Evolutionary conservation across 2,113 vertebrate species (phyloP).

Genomic region (Apteryx mantelli): DNA sequence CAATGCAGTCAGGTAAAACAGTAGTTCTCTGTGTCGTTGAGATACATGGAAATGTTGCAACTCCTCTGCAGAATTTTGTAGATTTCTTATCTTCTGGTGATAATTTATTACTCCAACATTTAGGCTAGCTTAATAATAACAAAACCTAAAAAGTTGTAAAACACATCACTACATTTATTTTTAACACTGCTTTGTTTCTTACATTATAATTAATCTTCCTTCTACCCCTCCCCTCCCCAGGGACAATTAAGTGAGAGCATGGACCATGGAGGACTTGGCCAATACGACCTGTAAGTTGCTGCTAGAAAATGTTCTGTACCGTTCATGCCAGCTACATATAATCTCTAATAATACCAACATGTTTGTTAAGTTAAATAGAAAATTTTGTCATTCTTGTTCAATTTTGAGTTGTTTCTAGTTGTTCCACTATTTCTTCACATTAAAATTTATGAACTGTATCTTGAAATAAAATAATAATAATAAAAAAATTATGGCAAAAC

Average conservation of each 20-base stretch:
- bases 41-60: background rate
- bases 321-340: background rate
- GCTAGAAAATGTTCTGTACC: constrained; percentile 44
- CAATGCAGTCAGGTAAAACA: background rate
- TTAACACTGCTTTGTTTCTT: background rate
- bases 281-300: constrained; percentile 93
- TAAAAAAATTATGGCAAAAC: constrained; percentile 29
- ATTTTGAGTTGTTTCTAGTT: background rate
- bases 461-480: constrained; percentile 30
- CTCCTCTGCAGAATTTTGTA: background rate
- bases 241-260: constrained; percentile 91
- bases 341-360: background rate
- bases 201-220: constrained; percentile 15
- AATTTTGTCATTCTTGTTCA: background rate
- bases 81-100: background rate
- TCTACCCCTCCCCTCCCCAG: constrained; percentile 77
- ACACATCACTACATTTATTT: background rate
- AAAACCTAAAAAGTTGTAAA: background rate
- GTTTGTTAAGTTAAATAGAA: constrained; percentile 21
- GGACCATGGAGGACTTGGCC: constrained; percentile 92
- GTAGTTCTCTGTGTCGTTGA: background rate
- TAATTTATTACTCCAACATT: background rate
- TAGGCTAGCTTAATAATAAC: background rate
- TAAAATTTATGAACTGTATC: constrained; percentile 5
- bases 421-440: background rate